Evolutionary conservation across 2,113 vertebrate species (phyloP).

Genomic region (Piprites chloris): DNA sequence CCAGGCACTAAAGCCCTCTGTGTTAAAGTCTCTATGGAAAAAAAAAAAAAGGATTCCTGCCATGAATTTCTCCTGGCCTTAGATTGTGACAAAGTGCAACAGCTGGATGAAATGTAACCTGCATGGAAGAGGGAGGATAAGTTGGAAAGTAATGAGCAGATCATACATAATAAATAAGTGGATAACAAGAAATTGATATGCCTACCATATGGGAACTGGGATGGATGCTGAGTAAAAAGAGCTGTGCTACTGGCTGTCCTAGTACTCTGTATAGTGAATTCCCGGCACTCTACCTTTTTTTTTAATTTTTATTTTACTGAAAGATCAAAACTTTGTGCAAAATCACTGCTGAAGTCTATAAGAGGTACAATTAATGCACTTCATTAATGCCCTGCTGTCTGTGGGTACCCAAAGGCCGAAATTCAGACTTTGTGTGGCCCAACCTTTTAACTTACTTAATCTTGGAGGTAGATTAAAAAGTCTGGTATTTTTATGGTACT

Average conservation of each 20-base stretch:
- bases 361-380: not conserved
- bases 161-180: conserved; percentile 59
- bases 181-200: conserved; percentile 53
- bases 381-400: not conserved
- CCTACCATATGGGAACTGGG: conserved; percentile 16
- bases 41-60: not conserved
- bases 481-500: not conserved
- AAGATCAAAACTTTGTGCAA: not conserved
- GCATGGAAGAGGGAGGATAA: conserved; percentile 10
- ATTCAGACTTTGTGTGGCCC: not conserved
- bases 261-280: not conserved
- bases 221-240: not conserved
- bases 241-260: not conserved
- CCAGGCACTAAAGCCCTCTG: not conserved
- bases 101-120: conserved; percentile 47
- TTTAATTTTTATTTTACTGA: not conserved
- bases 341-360: not conserved
- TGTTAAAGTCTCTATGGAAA: not conserved
- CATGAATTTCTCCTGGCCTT: not conserved
- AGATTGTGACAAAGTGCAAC: not conserved
- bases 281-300: not conserved
- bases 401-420: not conserved
- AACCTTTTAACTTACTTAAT: not conserved
- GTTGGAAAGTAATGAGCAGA: conserved; percentile 16
- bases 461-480: not conserved